Conservation (phyloP, 1,140 invertebrate genomes). For the Schlechtendalia chinensis region DNA sequence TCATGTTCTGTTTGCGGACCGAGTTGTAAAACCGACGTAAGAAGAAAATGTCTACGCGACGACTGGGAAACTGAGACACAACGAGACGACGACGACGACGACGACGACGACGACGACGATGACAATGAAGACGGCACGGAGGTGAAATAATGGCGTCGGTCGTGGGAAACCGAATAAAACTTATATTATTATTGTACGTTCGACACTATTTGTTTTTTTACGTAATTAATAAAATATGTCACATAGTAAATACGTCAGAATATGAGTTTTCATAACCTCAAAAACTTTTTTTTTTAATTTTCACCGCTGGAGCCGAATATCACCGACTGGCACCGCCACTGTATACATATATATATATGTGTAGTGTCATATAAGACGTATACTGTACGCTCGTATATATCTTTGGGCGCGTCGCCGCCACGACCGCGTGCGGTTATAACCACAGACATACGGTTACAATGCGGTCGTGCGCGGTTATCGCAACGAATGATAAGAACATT, state of each 20-base stretch:
- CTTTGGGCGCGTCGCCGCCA: too few relatives aligned
- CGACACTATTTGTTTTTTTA: neutral
- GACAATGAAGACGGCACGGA: neutral
- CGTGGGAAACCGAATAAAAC: too few relatives aligned
- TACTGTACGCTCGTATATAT: too few relatives aligned
- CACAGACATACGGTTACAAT: too few relatives aligned
- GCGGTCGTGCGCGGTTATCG: too few relatives aligned
- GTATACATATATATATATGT: too few relatives aligned
- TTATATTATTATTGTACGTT: neutral
- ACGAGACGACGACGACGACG: neutral
- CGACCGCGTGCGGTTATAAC: too few relatives aligned
- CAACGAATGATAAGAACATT: too few relatives aligned
- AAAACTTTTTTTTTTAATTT: neutral
- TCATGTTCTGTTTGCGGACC: neutral
- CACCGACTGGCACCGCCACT: too few relatives aligned
- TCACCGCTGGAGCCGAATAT: too few relatives aligned
- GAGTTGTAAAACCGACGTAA: neutral
- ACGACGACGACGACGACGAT: neutral
- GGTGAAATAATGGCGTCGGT: neutral
- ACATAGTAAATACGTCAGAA: neutral
- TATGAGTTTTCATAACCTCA: slow-evolving; percentile 5
- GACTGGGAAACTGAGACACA: too few relatives aligned
- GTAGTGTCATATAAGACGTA: too few relatives aligned
- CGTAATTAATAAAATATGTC: neutral
- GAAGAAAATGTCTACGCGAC: neutral